Conservation (phyloP, 1,140 invertebrate species). For the Pachyrhynchus sulphureomaculatus region DNA sequence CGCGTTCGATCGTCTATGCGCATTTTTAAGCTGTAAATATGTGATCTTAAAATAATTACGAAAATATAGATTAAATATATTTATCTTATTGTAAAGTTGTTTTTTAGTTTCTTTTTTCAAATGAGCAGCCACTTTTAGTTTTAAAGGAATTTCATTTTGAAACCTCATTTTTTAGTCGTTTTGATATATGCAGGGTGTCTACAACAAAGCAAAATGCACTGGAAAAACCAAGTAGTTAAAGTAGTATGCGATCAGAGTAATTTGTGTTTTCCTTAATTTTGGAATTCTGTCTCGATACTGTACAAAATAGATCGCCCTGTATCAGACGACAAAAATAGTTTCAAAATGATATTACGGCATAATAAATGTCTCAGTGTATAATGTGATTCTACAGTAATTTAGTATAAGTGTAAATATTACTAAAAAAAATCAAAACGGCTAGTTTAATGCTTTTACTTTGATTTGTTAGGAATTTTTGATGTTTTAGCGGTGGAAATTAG, state of each 20-base stretch:
- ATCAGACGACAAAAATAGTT: too few relatives aligned
- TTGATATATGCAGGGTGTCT: neutral
- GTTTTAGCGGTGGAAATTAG: too few relatives aligned
- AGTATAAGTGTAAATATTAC: neutral
- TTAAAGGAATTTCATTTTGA: neutral
- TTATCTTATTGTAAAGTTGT: neutral
- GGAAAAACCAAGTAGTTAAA: too few relatives aligned
- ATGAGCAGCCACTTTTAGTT: too few relatives aligned
- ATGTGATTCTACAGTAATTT: neutral
- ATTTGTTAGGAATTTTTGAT: neutral
- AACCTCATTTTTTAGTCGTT: neutral
- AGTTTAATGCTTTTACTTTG: neutral
- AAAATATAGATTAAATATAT: constrained; percentile 2
- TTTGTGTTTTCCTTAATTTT: too few relatives aligned
- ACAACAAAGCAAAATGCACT: too few relatives aligned
- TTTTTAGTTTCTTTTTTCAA: neutral
- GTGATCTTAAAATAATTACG: constrained; percentile 4
- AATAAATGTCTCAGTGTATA: neutral
- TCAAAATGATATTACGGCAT: neutral
- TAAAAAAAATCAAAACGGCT: neutral
- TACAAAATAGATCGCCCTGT: neutral
- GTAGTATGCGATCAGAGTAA: too few relatives aligned
- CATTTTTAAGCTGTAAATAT: constrained; percentile 15
- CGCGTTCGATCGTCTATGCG: too few relatives aligned
- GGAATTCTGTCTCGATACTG: too few relatives aligned